These are phyloP conservation scores for Cheilosia scutellata DNA, from an alignment of 2,888 invertebrate species.

Conservation along the genomic window DNA sequence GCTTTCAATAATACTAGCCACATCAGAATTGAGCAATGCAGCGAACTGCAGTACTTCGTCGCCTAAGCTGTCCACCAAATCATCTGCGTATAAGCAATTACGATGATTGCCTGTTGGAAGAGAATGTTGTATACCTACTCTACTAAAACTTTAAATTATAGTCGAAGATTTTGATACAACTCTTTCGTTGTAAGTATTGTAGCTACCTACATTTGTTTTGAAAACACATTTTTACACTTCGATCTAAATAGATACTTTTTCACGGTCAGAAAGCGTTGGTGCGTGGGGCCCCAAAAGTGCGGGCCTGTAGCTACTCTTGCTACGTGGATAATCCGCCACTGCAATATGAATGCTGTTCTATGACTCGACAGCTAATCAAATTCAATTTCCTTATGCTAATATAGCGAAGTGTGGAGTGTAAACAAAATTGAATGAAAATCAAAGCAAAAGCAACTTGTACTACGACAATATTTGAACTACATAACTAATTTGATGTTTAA, in stretches of 20 bases:
- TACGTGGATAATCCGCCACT: not conserved
- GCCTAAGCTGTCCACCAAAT: not conserved
- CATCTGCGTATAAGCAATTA: too few species aligned
- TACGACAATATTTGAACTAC: slow-evolving; percentile 52
- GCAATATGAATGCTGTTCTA: not conserved
- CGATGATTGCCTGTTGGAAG: too few species aligned
- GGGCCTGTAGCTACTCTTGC: too few species aligned
- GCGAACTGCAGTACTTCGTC: not conserved
- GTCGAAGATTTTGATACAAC: too few species aligned
- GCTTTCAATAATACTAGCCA: not conserved
- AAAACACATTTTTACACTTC: too few species aligned
- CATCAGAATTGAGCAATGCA: not conserved
- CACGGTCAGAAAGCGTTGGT: too few species aligned
- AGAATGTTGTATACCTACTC: too few species aligned
- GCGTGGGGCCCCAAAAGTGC: too few species aligned
- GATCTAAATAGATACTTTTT: too few species aligned
- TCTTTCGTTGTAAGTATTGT: too few species aligned
- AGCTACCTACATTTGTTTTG: too few species aligned
- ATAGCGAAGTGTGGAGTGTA: slow-evolving; percentile 24
- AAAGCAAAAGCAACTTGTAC: slow-evolving; percentile 28
- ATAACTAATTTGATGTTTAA: slow-evolving; percentile 48
- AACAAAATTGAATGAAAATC: slow-evolving; percentile 39
- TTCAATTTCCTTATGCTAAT: slow-evolving; percentile 50
- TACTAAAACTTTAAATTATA: too few species aligned
- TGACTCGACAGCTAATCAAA: slow-evolving; percentile 35